Evolutionary conservation across 2,888 invertebrate species (phyloP).

Genomic region (Altica lythri): DNA sequence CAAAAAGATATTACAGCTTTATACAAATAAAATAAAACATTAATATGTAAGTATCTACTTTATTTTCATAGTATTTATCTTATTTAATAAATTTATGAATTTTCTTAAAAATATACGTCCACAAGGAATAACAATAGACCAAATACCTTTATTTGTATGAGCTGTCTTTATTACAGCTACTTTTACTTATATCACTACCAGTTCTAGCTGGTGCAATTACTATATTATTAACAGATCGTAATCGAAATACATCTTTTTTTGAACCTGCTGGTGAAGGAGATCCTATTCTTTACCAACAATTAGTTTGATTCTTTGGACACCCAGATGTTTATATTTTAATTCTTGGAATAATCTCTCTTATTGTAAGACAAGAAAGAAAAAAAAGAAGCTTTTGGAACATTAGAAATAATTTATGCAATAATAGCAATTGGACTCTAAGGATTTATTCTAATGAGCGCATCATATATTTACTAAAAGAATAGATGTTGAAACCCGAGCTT

Average conservation of each 20-base stretch:
- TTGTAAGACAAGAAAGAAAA: conserved; percentile 74
- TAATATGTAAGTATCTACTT: no score
- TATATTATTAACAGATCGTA: conserved; percentile 78
- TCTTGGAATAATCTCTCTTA: conserved; percentile 80
- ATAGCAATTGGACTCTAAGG: conserved; percentile 79
- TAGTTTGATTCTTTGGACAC: conserved; percentile 89
- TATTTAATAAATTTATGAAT: no score
- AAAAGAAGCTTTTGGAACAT: no score
- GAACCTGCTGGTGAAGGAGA: conserved; percentile 81
- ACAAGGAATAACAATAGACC: conserved; percentile 64
- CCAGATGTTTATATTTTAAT: conserved; percentile 89
- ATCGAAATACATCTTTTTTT: conserved; percentile 81
- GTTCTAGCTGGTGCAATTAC: conserved; percentile 81
- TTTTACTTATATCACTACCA: conserved; percentile 72
- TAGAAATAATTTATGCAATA: no score
- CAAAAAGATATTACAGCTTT: no score
- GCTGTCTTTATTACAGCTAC: conserved; percentile 68
- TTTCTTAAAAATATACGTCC: conserved; percentile 76
- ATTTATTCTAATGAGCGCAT: conserved; percentile 83
- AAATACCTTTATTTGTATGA: conserved; percentile 75
- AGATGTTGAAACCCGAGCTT: conserved; percentile 82
- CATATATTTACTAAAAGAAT: conserved; percentile 86
- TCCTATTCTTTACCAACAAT: conserved; percentile 79
- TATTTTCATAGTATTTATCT: no score
- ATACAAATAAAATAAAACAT: no score